phyloP scores from a whole-genome alignment of 1,140 invertebrate genomes.

The Tyrophagus putrescentiae region DNA sequence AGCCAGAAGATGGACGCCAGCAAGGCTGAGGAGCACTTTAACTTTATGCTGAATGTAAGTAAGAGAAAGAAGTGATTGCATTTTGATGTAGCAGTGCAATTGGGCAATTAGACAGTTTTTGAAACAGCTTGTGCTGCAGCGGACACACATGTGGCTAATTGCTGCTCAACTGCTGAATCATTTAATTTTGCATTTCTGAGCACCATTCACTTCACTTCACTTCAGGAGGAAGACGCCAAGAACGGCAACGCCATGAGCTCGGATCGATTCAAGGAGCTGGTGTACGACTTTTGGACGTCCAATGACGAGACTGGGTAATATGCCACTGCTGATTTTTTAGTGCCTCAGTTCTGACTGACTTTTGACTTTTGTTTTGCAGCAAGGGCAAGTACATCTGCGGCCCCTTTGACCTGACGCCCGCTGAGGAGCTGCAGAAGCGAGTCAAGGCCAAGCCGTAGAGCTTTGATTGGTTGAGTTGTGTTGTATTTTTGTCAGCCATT shows the following conservation, averaged over 20 bases:
- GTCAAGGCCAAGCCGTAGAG: conserved; percentile 21
- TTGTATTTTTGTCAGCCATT: no score
- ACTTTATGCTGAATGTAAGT: conserved; percentile 30
- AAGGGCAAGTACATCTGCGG: conserved; percentile 31
- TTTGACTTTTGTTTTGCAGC: conserved; percentile 8
- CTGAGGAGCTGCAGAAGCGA: conserved; percentile 27
- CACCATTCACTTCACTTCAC: neutral
- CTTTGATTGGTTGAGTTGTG: no score
- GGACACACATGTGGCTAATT: no score
- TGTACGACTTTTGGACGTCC: conserved; percentile 31
- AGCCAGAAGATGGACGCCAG: conserved; percentile 29
- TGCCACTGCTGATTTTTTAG: neutral
- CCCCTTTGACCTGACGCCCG: conserved; percentile 28
- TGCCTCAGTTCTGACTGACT: neutral
- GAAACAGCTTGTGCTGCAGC: no score
- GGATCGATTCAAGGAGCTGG: conserved; percentile 28
- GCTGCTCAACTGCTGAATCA: no score
- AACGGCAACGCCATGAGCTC: conserved; percentile 30
- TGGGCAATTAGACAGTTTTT: no score
- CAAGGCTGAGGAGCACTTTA: conserved; percentile 30
- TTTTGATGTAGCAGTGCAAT: no score
- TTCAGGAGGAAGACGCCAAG: conserved; percentile 27
- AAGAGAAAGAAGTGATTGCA: no score
- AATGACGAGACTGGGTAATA: conserved; percentile 21
- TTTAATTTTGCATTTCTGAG: no score